Conservation (phyloP, 2,113 vertebrate genomes). For the Helogale parvula region DNA sequence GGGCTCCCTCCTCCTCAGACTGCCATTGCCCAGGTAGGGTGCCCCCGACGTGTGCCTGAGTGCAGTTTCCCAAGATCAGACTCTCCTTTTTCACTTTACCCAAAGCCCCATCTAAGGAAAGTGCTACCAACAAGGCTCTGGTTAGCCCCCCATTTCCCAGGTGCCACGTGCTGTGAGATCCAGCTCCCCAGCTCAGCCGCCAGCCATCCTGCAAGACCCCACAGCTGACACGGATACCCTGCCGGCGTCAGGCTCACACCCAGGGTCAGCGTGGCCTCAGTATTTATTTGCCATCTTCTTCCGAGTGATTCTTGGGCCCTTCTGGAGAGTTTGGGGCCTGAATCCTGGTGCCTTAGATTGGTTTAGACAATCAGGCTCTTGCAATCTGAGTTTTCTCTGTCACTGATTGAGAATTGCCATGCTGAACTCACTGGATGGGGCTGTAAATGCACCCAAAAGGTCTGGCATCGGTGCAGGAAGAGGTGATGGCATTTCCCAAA, state of each 20-base stretch:
- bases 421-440: background rate
- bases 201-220: fast-evolving
- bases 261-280: background rate
- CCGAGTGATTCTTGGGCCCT: background rate
- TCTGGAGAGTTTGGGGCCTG: background rate
- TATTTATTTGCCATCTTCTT: background rate
- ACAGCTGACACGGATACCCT: background rate
- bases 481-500: background rate
- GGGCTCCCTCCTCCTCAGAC: background rate
- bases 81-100: background rate
- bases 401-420: background rate
- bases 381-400: background rate
- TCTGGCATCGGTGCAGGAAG: background rate
- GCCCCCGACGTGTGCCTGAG: background rate
- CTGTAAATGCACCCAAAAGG: background rate
- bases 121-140: background rate
- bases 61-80: background rate
- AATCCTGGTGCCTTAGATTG: background rate
- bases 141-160: background rate
- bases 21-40: background rate
- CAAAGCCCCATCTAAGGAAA: background rate
- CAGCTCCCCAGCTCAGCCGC: background rate
- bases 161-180: background rate
- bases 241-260: background rate
- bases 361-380: background rate